A percentile compares a stretch with the other conserved stretches of the same genome.
phyloP scores from a whole-genome alignment of 1,140 invertebrate species.

The Neodiprion lecontei region DNA sequence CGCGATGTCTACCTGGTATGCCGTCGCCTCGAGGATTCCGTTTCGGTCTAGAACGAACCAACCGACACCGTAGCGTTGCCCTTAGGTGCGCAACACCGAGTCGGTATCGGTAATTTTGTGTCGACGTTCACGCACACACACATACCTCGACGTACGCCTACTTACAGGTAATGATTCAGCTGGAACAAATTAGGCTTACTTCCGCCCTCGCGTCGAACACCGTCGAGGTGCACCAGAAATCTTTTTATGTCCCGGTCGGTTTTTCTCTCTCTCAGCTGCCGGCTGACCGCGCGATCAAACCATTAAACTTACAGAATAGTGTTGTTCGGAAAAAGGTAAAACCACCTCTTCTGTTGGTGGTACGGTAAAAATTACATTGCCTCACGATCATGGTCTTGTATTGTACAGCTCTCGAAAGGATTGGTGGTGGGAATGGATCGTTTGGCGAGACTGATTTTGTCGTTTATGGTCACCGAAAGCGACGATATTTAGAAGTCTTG shows the following conservation, averaged over 20 bases:
- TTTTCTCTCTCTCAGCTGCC: not conserved
- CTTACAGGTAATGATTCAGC: constrained; percentile 5
- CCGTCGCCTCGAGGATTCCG: not conserved
- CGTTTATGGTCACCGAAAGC: too few relatives aligned
- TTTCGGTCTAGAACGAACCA: not conserved
- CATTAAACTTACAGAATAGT: not conserved
- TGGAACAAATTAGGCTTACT: constrained; percentile 7
- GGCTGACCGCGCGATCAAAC: not conserved
- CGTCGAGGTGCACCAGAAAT: not conserved
- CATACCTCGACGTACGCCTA: not conserved
- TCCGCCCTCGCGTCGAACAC: not conserved
- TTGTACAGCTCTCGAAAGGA: not conserved
- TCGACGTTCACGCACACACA: not conserved
- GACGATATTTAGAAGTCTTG: too few relatives aligned
- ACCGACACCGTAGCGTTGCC: not conserved
- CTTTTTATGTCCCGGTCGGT: not conserved
- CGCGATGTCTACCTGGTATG: not conserved
- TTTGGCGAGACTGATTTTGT: too few relatives aligned
- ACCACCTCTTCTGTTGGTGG: not conserved
- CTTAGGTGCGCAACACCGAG: not conserved
- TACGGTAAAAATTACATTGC: not conserved
- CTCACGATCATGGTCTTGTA: not conserved
- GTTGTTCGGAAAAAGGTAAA: not conserved
- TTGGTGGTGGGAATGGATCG: too few relatives aligned
- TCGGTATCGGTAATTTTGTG: not conserved